Evolutionary conservation across 1,140 invertebrate genomes (phyloP).

Genomic region (Phymastichus coffea): DNA sequence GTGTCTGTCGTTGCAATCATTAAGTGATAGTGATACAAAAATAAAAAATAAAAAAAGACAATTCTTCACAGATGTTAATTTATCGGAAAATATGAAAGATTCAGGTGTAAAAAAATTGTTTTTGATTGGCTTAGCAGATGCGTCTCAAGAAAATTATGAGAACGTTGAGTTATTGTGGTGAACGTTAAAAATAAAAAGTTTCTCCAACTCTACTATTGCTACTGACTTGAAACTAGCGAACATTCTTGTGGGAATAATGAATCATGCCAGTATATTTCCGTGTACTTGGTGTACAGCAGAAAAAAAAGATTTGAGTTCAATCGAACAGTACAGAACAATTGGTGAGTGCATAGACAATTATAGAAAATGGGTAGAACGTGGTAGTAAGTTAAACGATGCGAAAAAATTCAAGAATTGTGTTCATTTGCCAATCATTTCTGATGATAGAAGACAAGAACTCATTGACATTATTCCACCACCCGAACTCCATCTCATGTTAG

Average conservation of each 20-base stretch:
- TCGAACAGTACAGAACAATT: neutral
- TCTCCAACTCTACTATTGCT: neutral
- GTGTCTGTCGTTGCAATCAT: too few relatives aligned
- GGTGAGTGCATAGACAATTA: slow-evolving; percentile 2
- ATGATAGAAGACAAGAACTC: slow-evolving; percentile 8
- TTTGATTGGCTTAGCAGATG: neutral
- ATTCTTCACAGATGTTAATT: neutral
- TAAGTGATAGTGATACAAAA: too few relatives aligned
- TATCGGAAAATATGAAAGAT: slow-evolving; percentile 12
- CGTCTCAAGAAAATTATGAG: slow-evolving; percentile 11
- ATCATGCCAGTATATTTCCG: neutral
- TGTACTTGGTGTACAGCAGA: slow-evolving; percentile 7
- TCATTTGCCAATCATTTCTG: neutral
- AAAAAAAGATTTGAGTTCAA: neutral
- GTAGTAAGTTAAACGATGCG: neutral
- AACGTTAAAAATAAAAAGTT: slow-evolving; percentile 8
- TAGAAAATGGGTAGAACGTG: neutral
- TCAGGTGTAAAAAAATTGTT: too few relatives aligned
- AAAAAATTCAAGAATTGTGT: slow-evolving; percentile 12
- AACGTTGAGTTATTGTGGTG: slow-evolving; percentile 3
- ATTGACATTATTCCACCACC: too few relatives aligned
- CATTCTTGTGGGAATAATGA: slow-evolving; percentile 8
- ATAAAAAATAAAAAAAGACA: too few relatives aligned
- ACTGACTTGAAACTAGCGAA: too few relatives aligned
- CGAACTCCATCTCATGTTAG: too few relatives aligned